phyloP scores from a whole-genome alignment of 2,888 invertebrate species.

The Lepidocyrtinus sp. region DNA sequence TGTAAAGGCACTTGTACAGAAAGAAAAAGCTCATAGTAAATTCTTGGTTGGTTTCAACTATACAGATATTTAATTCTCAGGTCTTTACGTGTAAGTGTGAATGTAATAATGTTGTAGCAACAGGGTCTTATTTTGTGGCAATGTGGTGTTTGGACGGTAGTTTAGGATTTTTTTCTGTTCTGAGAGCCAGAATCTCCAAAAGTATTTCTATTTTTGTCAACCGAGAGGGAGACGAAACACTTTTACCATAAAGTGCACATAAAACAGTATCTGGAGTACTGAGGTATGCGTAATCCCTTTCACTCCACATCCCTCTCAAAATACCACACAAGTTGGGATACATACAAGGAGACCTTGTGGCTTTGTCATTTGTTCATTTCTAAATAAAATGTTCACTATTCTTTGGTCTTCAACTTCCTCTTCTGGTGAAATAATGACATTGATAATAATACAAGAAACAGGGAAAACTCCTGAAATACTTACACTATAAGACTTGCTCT shows the following conservation, averaged over 20 bases:
- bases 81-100: not conserved
- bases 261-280: constrained; percentile 24
- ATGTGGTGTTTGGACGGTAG: constrained; percentile 32
- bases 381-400: constrained; percentile 52
- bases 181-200: not conserved
- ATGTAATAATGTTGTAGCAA: constrained; percentile 22
- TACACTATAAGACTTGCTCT: too few relatives aligned
- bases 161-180: constrained; percentile 27
- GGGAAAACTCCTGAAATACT: too few relatives aligned
- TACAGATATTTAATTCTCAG: too few relatives aligned
- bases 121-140: constrained; percentile 45
- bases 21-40: constrained; percentile 36
- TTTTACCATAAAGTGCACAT: constrained; percentile 1
- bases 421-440: not conserved
- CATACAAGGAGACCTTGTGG: constrained; percentile 20
- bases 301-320: not conserved
- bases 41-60: not conserved
- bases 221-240: not conserved
- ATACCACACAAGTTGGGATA: not conserved
- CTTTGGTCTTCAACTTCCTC: constrained; percentile 38
- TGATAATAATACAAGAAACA: constrained; percentile 31
- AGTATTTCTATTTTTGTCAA: not conserved
- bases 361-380: constrained; percentile 13
- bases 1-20: constrained; percentile 47
- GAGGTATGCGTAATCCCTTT: constrained; percentile 48